Evolutionary conservation across 2,113 vertebrate species (phyloP).

Genomic region (Odontesthes bonariensis): DNA sequence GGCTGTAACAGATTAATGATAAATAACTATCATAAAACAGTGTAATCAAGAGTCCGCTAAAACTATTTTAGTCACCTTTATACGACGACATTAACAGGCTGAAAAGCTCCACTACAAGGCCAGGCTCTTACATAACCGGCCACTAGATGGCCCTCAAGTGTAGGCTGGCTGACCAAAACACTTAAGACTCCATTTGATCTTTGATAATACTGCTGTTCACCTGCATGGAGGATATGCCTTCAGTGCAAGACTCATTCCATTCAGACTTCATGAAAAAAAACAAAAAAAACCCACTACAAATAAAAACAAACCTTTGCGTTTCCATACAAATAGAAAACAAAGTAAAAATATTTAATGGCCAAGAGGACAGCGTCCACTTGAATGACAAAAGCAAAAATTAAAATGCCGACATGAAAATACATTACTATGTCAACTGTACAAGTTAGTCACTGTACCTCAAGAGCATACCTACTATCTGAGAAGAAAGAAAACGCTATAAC

Average conservation of each 20-base stretch:
- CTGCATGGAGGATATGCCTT: slow-evolving; percentile 78
- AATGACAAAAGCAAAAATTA: slow-evolving; percentile 52
- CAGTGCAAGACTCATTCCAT: slow-evolving; percentile 83
- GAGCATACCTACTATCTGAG: slow-evolving; percentile 73
- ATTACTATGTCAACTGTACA: slow-evolving; percentile 80
- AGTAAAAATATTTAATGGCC: slow-evolving; percentile 56
- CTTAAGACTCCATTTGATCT: slow-evolving; percentile 73
- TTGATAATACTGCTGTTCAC: slow-evolving; percentile 84
- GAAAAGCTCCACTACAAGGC: slow-evolving; percentile 65
- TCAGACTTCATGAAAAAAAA: slow-evolving; percentile 69
- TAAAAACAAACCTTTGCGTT: slow-evolving; percentile 63
- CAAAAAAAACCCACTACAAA: slow-evolving; percentile 48
- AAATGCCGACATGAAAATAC: slow-evolving; percentile 75
- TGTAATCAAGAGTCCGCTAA: slow-evolving; percentile 70
- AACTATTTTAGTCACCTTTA: slow-evolving; percentile 58
- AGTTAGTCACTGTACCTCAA: slow-evolving; percentile 80
- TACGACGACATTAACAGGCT: slow-evolving; percentile 56
- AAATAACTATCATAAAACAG: slow-evolving; percentile 44
- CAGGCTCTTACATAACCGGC: slow-evolving; percentile 49
- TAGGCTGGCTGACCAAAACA: slow-evolving; percentile 51
- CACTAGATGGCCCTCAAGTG: slow-evolving; percentile 74
- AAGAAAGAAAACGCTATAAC: slow-evolving; percentile 66
- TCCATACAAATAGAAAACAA: slow-evolving; percentile 58
- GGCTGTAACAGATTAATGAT: slow-evolving; percentile 56
- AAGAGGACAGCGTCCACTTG: slow-evolving; percentile 61